Evolutionary conservation across 64 coral and sea anemone species (phyloP), one percentile per base, ranked within the genome.

Genomic region (Stylophora pistillata): DNA sequence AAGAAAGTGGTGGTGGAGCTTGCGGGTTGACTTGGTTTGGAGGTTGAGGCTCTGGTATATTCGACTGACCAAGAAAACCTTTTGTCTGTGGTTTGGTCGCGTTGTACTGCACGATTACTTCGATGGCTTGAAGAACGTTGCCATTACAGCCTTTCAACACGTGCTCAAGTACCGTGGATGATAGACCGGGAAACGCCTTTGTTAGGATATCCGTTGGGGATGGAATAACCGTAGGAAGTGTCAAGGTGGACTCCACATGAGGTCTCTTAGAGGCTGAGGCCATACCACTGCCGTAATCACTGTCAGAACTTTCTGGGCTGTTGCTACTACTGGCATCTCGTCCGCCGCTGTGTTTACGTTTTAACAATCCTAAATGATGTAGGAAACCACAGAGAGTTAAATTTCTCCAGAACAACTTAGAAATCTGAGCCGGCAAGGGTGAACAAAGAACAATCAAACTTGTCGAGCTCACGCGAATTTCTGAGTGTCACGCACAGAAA

Each of bases 51-150:
- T 14, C 61, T 30, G 53, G 30, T 84, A 53, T 4, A 84, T 84
- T 84, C 31, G 34, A n/a, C 13, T 84, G 60, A 15, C 34, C 80
- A 53, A 69, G 32, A 2, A 84, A 27, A 23, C 80, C 80, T 16
- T 84, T 84, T 28, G 80, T 69, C 18, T 15, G 10, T 1, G 80
- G 60, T 28, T 34, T 47, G 14, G 21, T 84, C 4, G 32, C 79
- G 15, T 88, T 86, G 27, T 89, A 96, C 25, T 96, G 91, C 7
- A 94, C 91, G 30, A 98, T 94, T n/a, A 98, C 86, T 76, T 98
- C 89, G 55, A 98, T 95, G 21, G 96, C 96, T 47, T 98, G 96
- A n/a, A 98, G 79, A 21, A 98, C 89, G 59, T 98, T 98, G 3
- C 96, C 93, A 27, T 75, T 95, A 13, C 96, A 98, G 15, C 96